Base-by-base conservation (phyloP, 1,140 invertebrate genomes). In the Chlorops oryzae region DNA sequence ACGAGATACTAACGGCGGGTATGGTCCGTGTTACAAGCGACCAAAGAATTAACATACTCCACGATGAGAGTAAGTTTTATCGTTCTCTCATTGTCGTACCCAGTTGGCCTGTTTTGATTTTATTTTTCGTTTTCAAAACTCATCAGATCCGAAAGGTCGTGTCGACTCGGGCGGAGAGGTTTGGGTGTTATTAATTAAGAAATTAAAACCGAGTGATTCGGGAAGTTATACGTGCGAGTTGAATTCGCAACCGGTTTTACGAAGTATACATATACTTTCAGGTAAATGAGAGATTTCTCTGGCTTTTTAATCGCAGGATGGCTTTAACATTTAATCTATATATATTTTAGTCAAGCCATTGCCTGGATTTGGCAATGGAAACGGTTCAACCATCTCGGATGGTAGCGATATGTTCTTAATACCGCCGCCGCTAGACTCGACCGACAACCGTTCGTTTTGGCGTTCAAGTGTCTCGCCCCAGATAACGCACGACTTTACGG, bases 181-280 rank as follows among this genome's bases (percentile, higher is more conserved):
- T 12, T 91, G 87, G 87, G 85, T 89, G 22, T 75, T 91, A n/a
- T 80, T 85, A 34, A 87, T 91, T 58, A 83, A 82, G 58, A 73
- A 77, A 21, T 78, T 82, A 1, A 81, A 78, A 58, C 65, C 79
- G 3, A 76, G 75, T 6, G 88, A 91, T 67, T 80, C 84, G 5
- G 88, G 87, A 3, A 75, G 87, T 6, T 91, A 91, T 61, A 80
- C 85, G 53, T 91, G 88, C 58, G 87, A 90, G 71, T 80, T 90
- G 0, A 90, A 90, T 74, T 86, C 82, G n/a, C 81, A 82, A 54
- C 87, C 87, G 0, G 79, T 82, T 3, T 75, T 88, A 13, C 75
- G 81, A 39, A 86, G 85, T 52, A 87, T 87, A 62, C 84, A 88
- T 62, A 81, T 83, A 64, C 70, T 91, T 9, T 81, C 78, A 59